Conservation (phyloP, 2,113 vertebrate genomes). For the Tachycineta bicolor region DNA sequence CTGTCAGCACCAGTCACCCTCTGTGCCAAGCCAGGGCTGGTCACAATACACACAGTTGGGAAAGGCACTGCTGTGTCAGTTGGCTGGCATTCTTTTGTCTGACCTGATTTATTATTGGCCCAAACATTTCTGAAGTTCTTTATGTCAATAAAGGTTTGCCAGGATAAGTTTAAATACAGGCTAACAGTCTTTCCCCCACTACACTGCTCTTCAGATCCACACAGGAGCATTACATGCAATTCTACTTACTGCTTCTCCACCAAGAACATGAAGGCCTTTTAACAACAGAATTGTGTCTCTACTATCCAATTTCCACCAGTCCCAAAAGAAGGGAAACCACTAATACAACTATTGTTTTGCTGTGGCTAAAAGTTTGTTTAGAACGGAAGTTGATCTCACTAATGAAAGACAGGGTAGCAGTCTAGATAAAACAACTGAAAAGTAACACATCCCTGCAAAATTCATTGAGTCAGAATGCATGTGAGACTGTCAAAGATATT, state of each 20-base stretch:
- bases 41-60: background rate
- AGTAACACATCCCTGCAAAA: background rate
- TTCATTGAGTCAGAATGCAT: background rate
- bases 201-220: background rate
- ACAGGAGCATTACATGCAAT: background rate
- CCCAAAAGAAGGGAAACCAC: background rate
- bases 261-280: background rate
- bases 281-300: background rate
- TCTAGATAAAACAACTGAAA: background rate
- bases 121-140: slow-evolving; percentile 26
- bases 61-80: slow-evolving; percentile 59
- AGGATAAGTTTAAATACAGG: background rate
- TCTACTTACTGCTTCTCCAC: background rate
- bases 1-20: background rate
- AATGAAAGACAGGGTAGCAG: background rate
- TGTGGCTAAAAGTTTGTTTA: background rate
- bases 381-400: background rate
- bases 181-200: background rate
- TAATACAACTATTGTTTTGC: background rate
- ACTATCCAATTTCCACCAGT: background rate
- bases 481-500: background rate
- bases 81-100: slow-evolving; percentile 41
- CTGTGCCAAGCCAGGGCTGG: slow-evolving; percentile 28
- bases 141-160: background rate
- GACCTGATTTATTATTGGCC: background rate